Evolutionary conservation across 2,113 vertebrate species (phyloP).

Genomic region (Gopherus evgoodei): DNA sequence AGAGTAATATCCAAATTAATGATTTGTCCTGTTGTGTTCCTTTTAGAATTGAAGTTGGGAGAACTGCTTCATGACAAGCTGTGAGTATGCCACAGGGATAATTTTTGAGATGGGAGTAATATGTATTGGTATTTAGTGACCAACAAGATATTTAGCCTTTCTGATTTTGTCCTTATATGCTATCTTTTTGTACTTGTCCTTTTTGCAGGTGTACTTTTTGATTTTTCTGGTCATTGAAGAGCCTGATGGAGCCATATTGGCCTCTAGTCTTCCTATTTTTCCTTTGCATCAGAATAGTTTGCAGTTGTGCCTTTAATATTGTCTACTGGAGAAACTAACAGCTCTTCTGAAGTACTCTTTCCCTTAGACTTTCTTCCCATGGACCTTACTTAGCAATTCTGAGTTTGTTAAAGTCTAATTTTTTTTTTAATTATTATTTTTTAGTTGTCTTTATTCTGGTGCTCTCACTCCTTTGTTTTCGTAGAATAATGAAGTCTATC

Average conservation of each 20-base stretch:
- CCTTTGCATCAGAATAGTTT: background rate
- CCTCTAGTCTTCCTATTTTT: background rate
- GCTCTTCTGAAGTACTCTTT: background rate
- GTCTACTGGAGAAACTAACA: background rate
- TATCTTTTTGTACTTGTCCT: background rate
- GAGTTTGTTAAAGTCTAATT: background rate
- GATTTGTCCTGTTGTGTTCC: conserved; percentile 53
- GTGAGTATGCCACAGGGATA: conserved; percentile 83
- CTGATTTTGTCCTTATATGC: background rate
- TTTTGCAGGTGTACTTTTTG: background rate
- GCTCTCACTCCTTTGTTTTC: background rate
- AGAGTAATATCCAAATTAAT: background rate
- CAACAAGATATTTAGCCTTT: background rate
- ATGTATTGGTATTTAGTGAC: background rate
- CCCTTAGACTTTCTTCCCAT: background rate
- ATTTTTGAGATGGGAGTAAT: background rate
- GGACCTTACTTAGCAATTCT: background rate
- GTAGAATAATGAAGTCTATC: background rate
- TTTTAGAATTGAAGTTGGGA: conserved; percentile 94
- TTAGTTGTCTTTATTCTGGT: background rate
- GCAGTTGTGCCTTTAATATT: background rate
- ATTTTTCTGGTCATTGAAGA: background rate
- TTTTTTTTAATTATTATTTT: no score
- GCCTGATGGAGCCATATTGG: background rate
- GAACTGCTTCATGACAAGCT: conserved; percentile 98